Evolutionary conservation across 2,113 vertebrate species (phyloP), one percentile per base, ranked within the genome.

Genomic region (Gila orcuttii): DNA sequence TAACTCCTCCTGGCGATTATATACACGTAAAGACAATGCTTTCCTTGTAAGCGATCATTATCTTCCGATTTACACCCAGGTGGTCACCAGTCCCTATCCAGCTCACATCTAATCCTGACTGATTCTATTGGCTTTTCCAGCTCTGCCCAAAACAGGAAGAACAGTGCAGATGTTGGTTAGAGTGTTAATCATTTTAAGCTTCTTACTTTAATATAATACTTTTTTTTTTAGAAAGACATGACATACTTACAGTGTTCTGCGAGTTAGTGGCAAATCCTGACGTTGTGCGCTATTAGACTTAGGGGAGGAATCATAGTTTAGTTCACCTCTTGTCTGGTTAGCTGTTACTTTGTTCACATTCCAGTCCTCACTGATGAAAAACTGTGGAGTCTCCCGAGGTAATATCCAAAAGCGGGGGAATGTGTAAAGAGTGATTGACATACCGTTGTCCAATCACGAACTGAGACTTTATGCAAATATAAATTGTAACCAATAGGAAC

Each of bases 171-270:
- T 73, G 68, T 73, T 82, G 42, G 50, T 69, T 55, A 59, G n/a
- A 31, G 25, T 17, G n/a, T 68, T 31, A 68, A 23, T 68, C 62
- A 66, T 73, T 15, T 83, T 12, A 73, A 55, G 66, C 62, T 66
- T 31, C 42, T 82, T 33, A 2, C 50, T 57, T 31, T 39, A 42
- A 57, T n/a, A 69, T 5, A 83, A 81, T 0, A 74, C 15, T 15
- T 59, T 33, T 60, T 25, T 79, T 45, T 8, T 42, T 42, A 42
- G 21, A 59, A 71, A 69, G 21, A 62, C 2, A 8, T 11, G 6
- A 21, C 25, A 60, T 91, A 93, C 92, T 93, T 69, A 92, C 91
- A 79, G 39, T 66, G 19, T 64, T 69, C 6, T n/a, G 52, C 7
- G 17, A 47, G 28, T 39, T 12, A 47, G 60, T 31, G 31, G 50